Percentiles rank a stretch among this genome's conserved stretches.
These are phyloP conservation scores for Pseudochromis fuscus DNA, from an alignment of 2,797 vertebrate species.

Conservation along the genomic window DNA sequence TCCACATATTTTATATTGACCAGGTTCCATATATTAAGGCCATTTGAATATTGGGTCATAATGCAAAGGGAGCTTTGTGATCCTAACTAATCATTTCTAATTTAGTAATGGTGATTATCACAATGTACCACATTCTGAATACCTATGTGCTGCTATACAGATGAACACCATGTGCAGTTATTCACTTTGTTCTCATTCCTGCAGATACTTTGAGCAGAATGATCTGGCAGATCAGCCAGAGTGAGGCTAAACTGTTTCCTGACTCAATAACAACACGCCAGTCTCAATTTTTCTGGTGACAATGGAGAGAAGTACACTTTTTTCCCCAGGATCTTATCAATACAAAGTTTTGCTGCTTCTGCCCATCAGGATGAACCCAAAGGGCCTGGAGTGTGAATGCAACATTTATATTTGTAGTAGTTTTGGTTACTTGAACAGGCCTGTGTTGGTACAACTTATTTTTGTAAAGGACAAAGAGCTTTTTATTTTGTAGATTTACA, in stretches of 20 bases:
- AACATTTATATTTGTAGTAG: neutral
- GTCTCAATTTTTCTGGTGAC: neutral
- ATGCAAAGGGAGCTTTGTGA: too few species aligned
- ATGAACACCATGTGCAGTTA: neutral
- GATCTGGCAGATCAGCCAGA: conserved; percentile 78
- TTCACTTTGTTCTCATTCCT: neutral
- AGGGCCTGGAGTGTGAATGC: neutral
- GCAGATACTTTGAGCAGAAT: conserved; percentile 82
- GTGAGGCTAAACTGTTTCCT: conserved; percentile 27
- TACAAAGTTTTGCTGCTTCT: too few species aligned
- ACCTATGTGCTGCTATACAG: neutral
- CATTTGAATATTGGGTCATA: too few species aligned
- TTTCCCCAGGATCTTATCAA: too few species aligned
- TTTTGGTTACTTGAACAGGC: neutral
- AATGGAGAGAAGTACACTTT: too few species aligned
- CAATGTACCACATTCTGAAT: too few species aligned
- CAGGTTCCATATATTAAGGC: neutral
- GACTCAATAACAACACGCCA: neutral
- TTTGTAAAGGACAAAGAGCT: neutral
- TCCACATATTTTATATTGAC: neutral
- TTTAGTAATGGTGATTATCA: too few species aligned
- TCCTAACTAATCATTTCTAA: too few species aligned
- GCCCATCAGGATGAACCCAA: neutral
- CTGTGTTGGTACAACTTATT: neutral
- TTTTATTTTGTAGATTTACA: neutral